These are phyloP conservation scores for Agrypnia vestita DNA, from an alignment of 1,140 invertebrate genomes.

Conservation along the genomic window DNA sequence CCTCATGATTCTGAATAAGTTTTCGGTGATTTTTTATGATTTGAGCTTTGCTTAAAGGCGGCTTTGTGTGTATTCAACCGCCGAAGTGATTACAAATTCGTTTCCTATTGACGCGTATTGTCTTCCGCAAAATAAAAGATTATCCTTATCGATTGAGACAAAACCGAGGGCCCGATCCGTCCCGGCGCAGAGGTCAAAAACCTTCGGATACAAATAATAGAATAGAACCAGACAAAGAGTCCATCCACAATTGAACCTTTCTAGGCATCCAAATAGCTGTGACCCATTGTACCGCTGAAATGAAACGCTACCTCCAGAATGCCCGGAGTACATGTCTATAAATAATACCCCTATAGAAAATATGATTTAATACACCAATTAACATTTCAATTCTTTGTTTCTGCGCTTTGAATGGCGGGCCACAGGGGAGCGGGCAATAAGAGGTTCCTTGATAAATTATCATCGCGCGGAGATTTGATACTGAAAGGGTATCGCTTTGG, in stretches of 20 bases:
- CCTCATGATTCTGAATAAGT: too few species aligned
- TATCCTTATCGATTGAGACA: neutral
- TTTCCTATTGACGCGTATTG: too few species aligned
- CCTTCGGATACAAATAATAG: conserved; percentile 41
- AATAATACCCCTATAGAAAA: conserved; percentile 46
- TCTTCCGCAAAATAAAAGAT: neutral
- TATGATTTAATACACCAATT: conserved; percentile 56
- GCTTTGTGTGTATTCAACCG: too few species aligned
- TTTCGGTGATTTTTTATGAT: too few species aligned
- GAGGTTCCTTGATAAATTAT: conserved; percentile 47
- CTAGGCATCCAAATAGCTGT: conserved; percentile 48
- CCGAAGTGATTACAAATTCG: too few species aligned
- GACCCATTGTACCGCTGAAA: conserved; percentile 51
- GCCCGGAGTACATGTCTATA: conserved; percentile 37
- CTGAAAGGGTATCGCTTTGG: conserved; percentile 27
- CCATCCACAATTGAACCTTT: conserved; percentile 58
- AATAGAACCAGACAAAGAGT: conserved; percentile 52
- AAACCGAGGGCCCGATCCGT: neutral
- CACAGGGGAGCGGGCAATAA: conserved; percentile 4
- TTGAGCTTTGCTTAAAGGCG: too few species aligned
- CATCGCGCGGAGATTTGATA: conserved; percentile 23
- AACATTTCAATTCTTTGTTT: conserved; percentile 57
- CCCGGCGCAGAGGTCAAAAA: conserved; percentile 14
- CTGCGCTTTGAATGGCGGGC: conserved; percentile 30
- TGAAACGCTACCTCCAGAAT: conserved; percentile 47